Evolutionary conservation across 2,797 vertebrate species (phyloP).

Genomic region (Chaetophractus vellerosus): DNA sequence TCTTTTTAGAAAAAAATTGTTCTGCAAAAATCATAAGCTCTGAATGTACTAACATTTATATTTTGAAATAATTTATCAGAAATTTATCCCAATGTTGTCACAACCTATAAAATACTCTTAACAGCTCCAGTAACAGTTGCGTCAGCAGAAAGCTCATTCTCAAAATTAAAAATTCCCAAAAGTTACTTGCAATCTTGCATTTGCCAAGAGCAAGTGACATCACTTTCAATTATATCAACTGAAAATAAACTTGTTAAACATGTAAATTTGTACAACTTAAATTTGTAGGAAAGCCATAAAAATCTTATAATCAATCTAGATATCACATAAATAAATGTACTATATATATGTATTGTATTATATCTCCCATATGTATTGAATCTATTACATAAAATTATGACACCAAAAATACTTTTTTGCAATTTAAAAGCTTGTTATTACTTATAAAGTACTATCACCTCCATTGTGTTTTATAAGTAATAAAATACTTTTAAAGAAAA

Average conservation of each 20-base stretch:
- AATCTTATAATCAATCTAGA: background rate
- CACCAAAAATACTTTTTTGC: background rate
- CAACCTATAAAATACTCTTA: background rate
- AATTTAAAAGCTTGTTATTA: conserved; percentile 8
- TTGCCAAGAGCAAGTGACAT: background rate
- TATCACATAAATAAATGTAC: background rate
- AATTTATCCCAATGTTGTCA: background rate
- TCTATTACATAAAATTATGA: conserved; percentile 11
- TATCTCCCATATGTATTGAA: too few species aligned
- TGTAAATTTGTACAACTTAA: background rate
- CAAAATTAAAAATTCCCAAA: conserved; percentile 1
- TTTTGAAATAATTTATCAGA: background rate
- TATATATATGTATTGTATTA: too few species aligned
- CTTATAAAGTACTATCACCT: background rate
- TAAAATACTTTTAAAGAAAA: background rate
- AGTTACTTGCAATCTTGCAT: background rate
- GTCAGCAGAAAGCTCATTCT: background rate
- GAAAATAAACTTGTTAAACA: conserved; percentile 29
- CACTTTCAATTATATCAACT: background rate
- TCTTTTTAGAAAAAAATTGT: conserved; percentile 27
- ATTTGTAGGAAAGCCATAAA: conserved; percentile 29
- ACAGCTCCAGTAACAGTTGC: background rate
- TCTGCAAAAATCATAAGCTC: conserved; percentile 14
- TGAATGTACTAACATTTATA: conserved; percentile 30
- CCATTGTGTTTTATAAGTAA: background rate